These are phyloP conservation scores for Pseudochaenichthys georgianus DNA, from an alignment of 2,797 vertebrate species.

Conservation along the genomic window DNA sequence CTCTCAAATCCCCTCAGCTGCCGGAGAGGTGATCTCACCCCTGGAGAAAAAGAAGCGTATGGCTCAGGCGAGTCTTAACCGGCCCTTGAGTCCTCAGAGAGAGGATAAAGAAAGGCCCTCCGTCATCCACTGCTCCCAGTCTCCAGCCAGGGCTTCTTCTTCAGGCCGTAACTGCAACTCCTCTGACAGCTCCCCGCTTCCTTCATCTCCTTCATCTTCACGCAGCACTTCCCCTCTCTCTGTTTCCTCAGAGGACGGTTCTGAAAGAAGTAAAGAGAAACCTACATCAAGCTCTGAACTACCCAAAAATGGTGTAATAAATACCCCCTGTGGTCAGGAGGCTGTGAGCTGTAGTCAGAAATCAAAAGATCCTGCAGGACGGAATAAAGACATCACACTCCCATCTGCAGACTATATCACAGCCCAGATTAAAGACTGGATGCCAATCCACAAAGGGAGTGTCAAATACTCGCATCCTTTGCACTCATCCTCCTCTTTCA, in stretches of 20 bases:
- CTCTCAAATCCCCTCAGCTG: slow-evolving; percentile 69
- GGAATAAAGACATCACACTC: slow-evolving; percentile 50
- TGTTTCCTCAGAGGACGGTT: slow-evolving; percentile 81
- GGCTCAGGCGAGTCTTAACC: slow-evolving; percentile 91
- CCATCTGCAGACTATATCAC: slow-evolving; percentile 47
- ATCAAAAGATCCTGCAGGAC: slow-evolving; percentile 57
- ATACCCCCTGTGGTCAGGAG: slow-evolving; percentile 44
- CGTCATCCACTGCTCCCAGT: slow-evolving; percentile 74
- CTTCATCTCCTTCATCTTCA: slow-evolving; percentile 75
- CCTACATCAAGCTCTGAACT: slow-evolving; percentile 44
- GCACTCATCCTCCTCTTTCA: slow-evolving; percentile 23
- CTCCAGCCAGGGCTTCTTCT: slow-evolving; percentile 67
- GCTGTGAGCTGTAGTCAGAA: slow-evolving; percentile 55
- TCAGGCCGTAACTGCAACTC: slow-evolving; percentile 68
- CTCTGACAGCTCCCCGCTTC: slow-evolving; percentile 78
- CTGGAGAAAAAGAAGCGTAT: slow-evolving; percentile 95
- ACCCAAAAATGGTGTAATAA: slow-evolving; percentile 39
- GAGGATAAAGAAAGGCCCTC: slow-evolving; percentile 75
- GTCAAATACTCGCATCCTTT: slow-evolving; percentile 52
- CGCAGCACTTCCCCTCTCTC: slow-evolving; percentile 81
- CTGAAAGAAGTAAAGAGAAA: slow-evolving; percentile 63
- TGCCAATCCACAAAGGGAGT: slow-evolving; percentile 46
- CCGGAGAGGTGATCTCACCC: slow-evolving; percentile 91
- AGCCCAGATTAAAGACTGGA: slow-evolving; percentile 74
- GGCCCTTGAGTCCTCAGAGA: slow-evolving; percentile 45